Percentiles rank a stretch among this genome's conserved stretches.
Evolutionary conservation across 2,113 vertebrate species (phyloP).

Genomic region (Hyla sarda): DNA sequence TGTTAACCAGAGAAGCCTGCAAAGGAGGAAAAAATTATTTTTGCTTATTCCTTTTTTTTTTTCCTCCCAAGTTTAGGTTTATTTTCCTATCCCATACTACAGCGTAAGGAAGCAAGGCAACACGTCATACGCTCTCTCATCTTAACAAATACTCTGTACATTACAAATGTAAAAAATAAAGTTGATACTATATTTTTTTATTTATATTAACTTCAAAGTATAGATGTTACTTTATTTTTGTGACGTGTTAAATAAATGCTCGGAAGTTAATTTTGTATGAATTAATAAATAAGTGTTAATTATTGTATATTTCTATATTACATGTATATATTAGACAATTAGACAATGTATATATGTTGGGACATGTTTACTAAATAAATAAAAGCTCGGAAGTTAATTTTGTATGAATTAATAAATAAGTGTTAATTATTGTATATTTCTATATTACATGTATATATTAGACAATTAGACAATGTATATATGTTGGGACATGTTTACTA

Average conservation of each 20-base stretch:
- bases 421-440: too few relatives aligned
- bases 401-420: too few relatives aligned
- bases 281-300: too few relatives aligned
- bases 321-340: too few relatives aligned
- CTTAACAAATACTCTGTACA: background rate
- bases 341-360: too few relatives aligned
- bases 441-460: too few relatives aligned
- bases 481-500: too few relatives aligned
- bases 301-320: too few relatives aligned
- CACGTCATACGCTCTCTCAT: background rate
- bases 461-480: too few relatives aligned
- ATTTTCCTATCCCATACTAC: background rate
- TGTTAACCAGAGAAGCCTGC: slow-evolving; percentile 65
- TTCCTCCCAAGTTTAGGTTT: background rate
- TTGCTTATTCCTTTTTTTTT: background rate
- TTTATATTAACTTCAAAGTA: background rate
- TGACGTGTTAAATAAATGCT: too few relatives aligned
- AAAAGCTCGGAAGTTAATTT: too few relatives aligned
- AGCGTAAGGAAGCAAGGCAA: background rate
- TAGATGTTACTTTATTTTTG: background rate
- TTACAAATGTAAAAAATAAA: background rate
- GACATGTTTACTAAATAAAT: too few relatives aligned
- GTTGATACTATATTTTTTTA: background rate
- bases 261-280: background rate
- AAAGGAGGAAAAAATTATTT: slow-evolving; percentile 60